These are phyloP conservation scores for Metridium senile DNA, from an alignment of 92 coral and sea anemone genomes.

Conservation along the genomic window DNA sequence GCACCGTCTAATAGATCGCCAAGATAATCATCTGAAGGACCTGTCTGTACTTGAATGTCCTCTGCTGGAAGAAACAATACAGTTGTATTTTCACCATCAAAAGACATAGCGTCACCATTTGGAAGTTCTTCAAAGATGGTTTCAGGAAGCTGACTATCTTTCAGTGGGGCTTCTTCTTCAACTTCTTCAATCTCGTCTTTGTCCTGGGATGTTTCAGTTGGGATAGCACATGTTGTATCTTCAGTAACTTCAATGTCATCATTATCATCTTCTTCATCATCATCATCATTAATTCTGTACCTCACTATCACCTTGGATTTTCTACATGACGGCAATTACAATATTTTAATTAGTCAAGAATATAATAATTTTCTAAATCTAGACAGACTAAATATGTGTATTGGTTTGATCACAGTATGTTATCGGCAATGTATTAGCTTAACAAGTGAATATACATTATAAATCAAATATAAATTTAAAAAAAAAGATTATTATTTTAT, in stretches of 20 bases:
- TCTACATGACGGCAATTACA: not conserved
- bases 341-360: not conserved
- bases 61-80: constrained; percentile 35
- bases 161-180: not conserved
- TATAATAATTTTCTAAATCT: too few species aligned
- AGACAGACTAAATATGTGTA: too few species aligned
- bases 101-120: constrained; percentile 25
- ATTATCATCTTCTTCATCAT: constrained; percentile 5
- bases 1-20: constrained; percentile 7
- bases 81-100: constrained; percentile 30
- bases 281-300: constrained; percentile 18
- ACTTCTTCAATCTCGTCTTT: too few species aligned
- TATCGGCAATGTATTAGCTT: too few species aligned
- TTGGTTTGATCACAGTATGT: too few species aligned
- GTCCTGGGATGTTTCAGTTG: not conserved
- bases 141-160: constrained; percentile 17
- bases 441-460: too few species aligned
- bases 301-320: constrained; percentile 3
- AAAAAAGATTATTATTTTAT: too few species aligned
- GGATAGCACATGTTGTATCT: not conserved
- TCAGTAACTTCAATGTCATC: not conserved
- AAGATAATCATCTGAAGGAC: constrained; percentile 30
- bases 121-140: constrained; percentile 29
- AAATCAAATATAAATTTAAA: too few species aligned
- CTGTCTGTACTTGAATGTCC: constrained; percentile 38